Evolutionary conservation across 92 coral and sea anemone genomes (phyloP), one percentile per base, ranked within the genome.

Genomic region (Metridium senile): DNA sequence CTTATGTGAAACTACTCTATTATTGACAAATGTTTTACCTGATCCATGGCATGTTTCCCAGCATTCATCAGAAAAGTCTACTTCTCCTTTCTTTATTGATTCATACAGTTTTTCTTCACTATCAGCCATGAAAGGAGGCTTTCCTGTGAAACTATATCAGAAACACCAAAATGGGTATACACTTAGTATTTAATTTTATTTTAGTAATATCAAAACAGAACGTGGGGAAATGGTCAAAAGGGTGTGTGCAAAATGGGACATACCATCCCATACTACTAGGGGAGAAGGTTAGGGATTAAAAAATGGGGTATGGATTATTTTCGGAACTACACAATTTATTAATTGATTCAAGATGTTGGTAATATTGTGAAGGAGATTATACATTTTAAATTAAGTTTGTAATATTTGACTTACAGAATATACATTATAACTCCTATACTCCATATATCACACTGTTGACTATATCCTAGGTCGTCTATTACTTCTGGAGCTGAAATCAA

Each of bases 371-470:
- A n/a, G n/a, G n/a, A n/a, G n/a, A n/a, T n/a, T n/a, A n/a, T n/a
- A n/a, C n/a, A n/a, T n/a, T n/a, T n/a, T n/a, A n/a, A n/a, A n/a
- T n/a, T n/a, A n/a, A n/a, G n/a, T n/a, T n/a, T n/a, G n/a, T n/a
- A n/a, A n/a, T n/a, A n/a, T n/a, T n/a, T n/a, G 11, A 91, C 99
- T 95, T 81, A 95, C 99, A 95, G 96, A 65, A 80, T 93, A 77
- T 57, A 95, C 92, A 95, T 87, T 66, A 91, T 92, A 58, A 95
- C 99, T 75, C 99, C 99, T 85, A 95, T 89, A 77, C 99, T 95
- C 99, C 99, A 95, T 47, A 95, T 95, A 81, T 95, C 99, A 85
- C 99, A 95, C 39, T 95, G 97, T 74, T 93, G 93, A 71, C 99
- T 95, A 35, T 95, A 95, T 19, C 97, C 99, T 43, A 93, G 97